Evolutionary conservation across 2,797 vertebrate species (phyloP), one percentile per base, ranked within the genome.

Genomic region (Mus caroli): DNA sequence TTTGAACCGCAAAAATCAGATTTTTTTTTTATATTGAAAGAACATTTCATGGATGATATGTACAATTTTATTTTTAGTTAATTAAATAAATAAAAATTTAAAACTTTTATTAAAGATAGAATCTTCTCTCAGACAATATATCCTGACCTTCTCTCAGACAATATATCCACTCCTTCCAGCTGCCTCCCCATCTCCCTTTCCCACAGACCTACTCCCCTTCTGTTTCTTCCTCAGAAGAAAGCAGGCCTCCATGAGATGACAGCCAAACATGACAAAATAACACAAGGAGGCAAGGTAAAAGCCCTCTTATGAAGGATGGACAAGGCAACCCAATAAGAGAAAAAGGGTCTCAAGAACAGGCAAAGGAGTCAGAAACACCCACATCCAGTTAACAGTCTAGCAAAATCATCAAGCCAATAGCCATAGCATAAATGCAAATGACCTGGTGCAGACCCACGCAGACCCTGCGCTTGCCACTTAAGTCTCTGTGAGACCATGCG

Each of bases 1-100:
- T 96, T 86, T 96, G n/a, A 83, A 96, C 89, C 80, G 96, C 43
- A 80, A 87, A 87, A 93, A 13, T 97, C 67, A 98, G 95, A 96
- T 97, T 98, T 4, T 43, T 4, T 43, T 0, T 96, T 46, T 54
- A 40, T 0, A 71, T 96, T 4, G 0, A 95, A 67, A 52, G 77
- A 1, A 43, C 8, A 75, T 52, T 96, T 93, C 3, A 82, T 90
- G 60, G 64, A 67, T 92, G 60, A 75, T n/a, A 2, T 13, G 19
- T 50, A 67, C 31, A 11, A 62, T 90, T 94, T 88, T 43, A 87
- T 26, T 58, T 80, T 80, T 31, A 31, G 43, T 17, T 82, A 28
- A 43, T 64, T 64, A 62, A 20, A 43, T 43, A 62, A 43, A 19
- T 43, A 62, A 83, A 83, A 20, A 31, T 84, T 43, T 1, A 71